Percentiles rank a stretch among this genome's conserved stretches.
Conservation (phyloP, 1,140 invertebrate species). For the Anastrepha ludens region DNA sequence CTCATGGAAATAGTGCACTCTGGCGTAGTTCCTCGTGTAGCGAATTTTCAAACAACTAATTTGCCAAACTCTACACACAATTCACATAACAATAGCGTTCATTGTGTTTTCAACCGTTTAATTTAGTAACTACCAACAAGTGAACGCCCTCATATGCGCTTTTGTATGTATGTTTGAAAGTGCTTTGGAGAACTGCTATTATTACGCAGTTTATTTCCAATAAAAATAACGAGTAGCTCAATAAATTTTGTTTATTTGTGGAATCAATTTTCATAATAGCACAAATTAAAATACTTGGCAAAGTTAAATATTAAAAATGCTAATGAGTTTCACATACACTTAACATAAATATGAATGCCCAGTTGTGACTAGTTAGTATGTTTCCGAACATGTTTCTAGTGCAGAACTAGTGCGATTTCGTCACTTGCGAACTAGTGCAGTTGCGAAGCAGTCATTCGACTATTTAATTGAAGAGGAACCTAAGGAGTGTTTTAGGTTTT, state of each 20-base stretch:
- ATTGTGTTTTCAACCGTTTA: neutral
- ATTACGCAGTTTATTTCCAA: neutral
- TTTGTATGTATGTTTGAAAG: neutral
- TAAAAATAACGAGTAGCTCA: neutral
- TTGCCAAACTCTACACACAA: neutral
- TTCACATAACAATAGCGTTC: neutral
- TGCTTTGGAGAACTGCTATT: neutral
- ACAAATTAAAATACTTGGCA: neutral
- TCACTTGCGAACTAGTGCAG: too few species aligned
- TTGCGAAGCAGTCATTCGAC: too few species aligned
- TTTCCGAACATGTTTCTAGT: too few species aligned
- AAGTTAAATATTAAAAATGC: neutral
- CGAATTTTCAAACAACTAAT: conserved; percentile 18
- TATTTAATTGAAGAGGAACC: too few species aligned
- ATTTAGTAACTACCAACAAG: neutral
- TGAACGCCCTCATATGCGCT: neutral
- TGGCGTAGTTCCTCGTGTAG: neutral
- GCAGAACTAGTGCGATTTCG: too few species aligned
- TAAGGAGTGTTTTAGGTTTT: too few species aligned
- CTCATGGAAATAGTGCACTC: neutral
- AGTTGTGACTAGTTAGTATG: too few species aligned
- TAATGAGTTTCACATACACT: too few species aligned
- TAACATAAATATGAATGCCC: too few species aligned
- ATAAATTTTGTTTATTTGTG: neutral
- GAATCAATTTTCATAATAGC: conserved; percentile 14